Base-by-base conservation (phyloP, 2,888 invertebrate species). In the Nomada ruficornis region DNA sequence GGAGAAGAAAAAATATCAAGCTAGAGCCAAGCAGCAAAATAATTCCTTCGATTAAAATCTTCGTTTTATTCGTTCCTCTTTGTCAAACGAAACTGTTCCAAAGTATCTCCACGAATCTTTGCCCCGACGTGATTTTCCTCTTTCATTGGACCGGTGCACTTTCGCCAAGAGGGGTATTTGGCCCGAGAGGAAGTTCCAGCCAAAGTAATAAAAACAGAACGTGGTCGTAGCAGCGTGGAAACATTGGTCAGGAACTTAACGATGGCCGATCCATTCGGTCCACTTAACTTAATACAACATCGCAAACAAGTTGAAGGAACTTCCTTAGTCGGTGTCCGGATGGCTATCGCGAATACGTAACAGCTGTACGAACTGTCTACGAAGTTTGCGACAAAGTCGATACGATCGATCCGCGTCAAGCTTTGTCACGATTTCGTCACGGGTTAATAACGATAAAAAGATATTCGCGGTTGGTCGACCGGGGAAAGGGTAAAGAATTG, bases 201-300 rank as follows among this genome's bases (percentile, higher is more conserved):
- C 47, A 5, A 10, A 42, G 20, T 18, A 3, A 69, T 68, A 7
- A 69, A 29, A 57, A 10, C 13, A 13, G n/a, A 13, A 15, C n/a
- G 26, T 13, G 1, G 0, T 26, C 54, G 20, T 72, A 54, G 54
- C 54, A 59, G 7, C 13, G 52, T 42, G 26, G 44, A 44, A 55
- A 54, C 63, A 44, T 72, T n/a, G 52, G 62, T 62, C 36, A 42
- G 9, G 2, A 36, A 0, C n/a, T n/a, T 47, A 47, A 69, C 57
- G 57, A n/a, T 57, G 44, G 15, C 10, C 44, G 26, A 55, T 63
- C 15, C 54, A 55, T 42, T 54, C 36, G 23, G 20, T 4, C 15
- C 55, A 47, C 64, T 73, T 47, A 47, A 55, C 44, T 64, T 47
- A 73, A 73, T 64, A 55, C 60, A 42, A 64, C 11, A 44, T 57